Evolutionary conservation across 2,888 invertebrate genomes (phyloP).

Genomic region (Idaea straminata): DNA sequence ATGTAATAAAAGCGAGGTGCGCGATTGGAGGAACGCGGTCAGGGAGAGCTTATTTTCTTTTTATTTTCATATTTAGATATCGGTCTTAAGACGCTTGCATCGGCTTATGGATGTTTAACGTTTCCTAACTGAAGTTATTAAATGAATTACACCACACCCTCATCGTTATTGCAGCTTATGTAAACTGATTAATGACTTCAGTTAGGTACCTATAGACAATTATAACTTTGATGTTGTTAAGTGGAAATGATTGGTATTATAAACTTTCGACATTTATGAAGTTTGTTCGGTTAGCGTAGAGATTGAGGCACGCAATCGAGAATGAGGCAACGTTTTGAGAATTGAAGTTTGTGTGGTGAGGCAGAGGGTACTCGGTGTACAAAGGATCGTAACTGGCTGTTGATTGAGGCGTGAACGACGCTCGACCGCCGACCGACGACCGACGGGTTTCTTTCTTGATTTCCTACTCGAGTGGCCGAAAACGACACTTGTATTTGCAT

Average conservation of each 20-base stretch:
- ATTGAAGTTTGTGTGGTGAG: slow-evolving; percentile 53
- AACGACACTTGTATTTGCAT: slow-evolving; percentile 77
- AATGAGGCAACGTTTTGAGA: slow-evolving; percentile 37
- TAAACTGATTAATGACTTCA: slow-evolving; percentile 6
- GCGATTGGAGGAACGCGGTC: slow-evolving; percentile 82
- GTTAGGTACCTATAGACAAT: not conserved
- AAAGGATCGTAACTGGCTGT: slow-evolving; percentile 71
- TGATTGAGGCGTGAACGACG: slow-evolving; percentile 78
- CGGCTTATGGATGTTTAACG: slow-evolving; percentile 49
- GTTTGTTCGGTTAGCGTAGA: not conserved
- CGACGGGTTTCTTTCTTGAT: slow-evolving; percentile 75
- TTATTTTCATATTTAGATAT: slow-evolving; percentile 79
- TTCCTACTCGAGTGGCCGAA: slow-evolving; percentile 74
- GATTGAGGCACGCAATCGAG: slow-evolving; percentile 28
- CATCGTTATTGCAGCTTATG: slow-evolving; percentile 22
- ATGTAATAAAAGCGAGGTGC: slow-evolving; percentile 87
- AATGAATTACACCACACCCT: slow-evolving; percentile 33
- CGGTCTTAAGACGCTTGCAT: slow-evolving; percentile 63
- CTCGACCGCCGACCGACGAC: slow-evolving; percentile 63
- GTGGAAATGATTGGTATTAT: not conserved
- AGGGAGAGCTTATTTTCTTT: slow-evolving; percentile 79
- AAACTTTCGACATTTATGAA: not conserved
- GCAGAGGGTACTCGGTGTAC: slow-evolving; percentile 58
- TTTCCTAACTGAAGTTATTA: slow-evolving; percentile 48
- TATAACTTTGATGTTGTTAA: slow-evolving; percentile 5